Evolutionary conservation across 2,113 vertebrate species (phyloP).

Genomic region (Stegostoma tigrinum): DNA sequence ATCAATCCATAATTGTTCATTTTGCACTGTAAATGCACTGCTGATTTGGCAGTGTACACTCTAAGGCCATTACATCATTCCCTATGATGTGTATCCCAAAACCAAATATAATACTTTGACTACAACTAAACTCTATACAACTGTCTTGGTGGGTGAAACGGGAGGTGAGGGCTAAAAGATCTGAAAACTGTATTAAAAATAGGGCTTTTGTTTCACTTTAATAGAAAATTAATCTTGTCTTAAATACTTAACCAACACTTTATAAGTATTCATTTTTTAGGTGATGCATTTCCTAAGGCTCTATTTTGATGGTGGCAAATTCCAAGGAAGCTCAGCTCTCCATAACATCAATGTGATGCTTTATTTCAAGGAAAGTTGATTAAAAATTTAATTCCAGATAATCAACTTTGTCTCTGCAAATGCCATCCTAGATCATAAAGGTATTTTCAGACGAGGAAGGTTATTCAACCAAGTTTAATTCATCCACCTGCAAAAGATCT

Average conservation of each 20-base stretch:
- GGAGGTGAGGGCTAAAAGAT: neutral
- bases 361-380: neutral
- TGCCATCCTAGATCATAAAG: neutral
- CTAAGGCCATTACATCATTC: neutral
- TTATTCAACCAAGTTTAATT: neutral
- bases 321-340: neutral
- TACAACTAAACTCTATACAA: neutral
- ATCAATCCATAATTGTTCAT: neutral
- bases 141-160: neutral
- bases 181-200: neutral
- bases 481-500: neutral
- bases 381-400: no score
- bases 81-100: neutral
- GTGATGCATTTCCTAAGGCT: neutral
- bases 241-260: neutral
- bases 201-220: neutral
- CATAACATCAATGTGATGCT: neutral
- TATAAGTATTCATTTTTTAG: neutral
- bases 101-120: neutral
- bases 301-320: neutral
- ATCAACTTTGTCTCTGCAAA: neutral
- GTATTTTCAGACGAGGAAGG: neutral
- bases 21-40: no score
- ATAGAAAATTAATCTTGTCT: neutral
- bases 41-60: no score